These are phyloP conservation scores for Portevinia maculata DNA, from an alignment of 2,888 invertebrate species.

Conservation along the genomic window DNA sequence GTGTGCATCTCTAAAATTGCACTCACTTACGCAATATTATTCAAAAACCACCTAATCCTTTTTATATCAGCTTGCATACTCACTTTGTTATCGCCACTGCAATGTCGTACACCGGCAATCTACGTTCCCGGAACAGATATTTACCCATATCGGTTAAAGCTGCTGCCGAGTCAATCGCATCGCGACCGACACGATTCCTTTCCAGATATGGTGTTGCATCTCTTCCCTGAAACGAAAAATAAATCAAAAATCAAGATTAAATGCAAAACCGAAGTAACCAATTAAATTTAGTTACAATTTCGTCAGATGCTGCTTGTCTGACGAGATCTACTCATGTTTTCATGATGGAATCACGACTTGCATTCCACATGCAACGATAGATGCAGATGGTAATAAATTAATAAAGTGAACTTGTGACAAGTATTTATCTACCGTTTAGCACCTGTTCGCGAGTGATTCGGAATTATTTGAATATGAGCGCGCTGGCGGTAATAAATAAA, in stretches of 20 bases:
- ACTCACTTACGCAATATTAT: constrained; percentile 28
- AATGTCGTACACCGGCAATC: constrained; percentile 97
- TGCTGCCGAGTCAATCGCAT: constrained; percentile 97
- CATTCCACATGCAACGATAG: constrained; percentile 13
- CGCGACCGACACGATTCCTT: constrained; percentile 95
- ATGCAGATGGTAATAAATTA: constrained; percentile 41
- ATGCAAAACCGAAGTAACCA: constrained; percentile 17
- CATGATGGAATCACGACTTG: neutral
- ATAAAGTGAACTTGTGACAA: constrained; percentile 58
- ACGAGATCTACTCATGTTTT: constrained; percentile 27
- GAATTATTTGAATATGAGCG: constrained; percentile 20
- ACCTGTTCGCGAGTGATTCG: constrained; percentile 48
- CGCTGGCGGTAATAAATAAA: constrained; percentile 30
- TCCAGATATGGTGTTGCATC: constrained; percentile 98
- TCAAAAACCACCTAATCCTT: neutral
- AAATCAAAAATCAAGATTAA: constrained; percentile 13
- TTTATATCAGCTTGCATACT: constrained; percentile 83
- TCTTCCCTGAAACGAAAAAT: constrained; percentile 87
- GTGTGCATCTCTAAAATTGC: neutral
- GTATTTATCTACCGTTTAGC: constrained; percentile 50
- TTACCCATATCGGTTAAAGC: constrained; percentile 98
- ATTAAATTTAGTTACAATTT: constrained; percentile 28
- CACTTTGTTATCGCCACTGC: constrained; percentile 98
- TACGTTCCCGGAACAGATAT: constrained; percentile 96
- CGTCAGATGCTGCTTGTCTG: constrained; percentile 20